These are phyloP conservation scores for Battus philenor DNA, from an alignment of 1,140 invertebrate genomes.

Conservation along the genomic window DNA sequence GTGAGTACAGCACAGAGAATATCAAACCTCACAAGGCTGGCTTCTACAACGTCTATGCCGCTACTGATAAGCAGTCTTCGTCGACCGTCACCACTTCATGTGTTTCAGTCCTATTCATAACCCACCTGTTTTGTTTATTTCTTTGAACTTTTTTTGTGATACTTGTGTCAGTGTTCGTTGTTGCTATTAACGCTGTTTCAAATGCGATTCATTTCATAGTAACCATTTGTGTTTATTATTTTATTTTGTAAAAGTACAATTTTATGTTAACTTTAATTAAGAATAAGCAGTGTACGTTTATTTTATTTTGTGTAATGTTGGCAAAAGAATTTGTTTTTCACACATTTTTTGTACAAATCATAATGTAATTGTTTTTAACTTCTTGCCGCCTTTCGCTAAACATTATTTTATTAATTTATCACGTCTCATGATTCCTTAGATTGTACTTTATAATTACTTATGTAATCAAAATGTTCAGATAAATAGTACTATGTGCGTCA, in stretches of 20 bases:
- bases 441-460: too few species aligned
- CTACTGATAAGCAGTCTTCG: slow-evolving; percentile 45
- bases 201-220: slow-evolving; percentile 18
- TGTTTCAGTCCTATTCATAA: slow-evolving; percentile 33
- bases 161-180: slow-evolving; percentile 18
- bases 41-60: slow-evolving; percentile 71
- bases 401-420: not conserved
- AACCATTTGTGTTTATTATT: slow-evolving; percentile 7
- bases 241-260: slow-evolving; percentile 23
- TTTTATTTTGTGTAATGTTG: slow-evolving; percentile 6
- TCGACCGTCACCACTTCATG: slow-evolving; percentile 36
- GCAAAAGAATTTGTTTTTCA: slow-evolving; percentile 11
- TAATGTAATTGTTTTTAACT: slow-evolving; percentile 14
- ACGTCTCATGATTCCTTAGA: not conserved
- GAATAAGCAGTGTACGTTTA: slow-evolving; percentile 4
- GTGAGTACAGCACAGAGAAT: slow-evolving; percentile 80
- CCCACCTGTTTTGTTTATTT: slow-evolving; percentile 35
- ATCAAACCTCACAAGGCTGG: slow-evolving; percentile 64
- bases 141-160: slow-evolving; percentile 44
- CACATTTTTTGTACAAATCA: slow-evolving; percentile 6
- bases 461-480: not conserved
- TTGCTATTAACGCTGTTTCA: slow-evolving; percentile 11
- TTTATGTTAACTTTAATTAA: slow-evolving; percentile 17
- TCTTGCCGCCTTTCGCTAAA: slow-evolving; percentile 10
- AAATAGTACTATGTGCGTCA: not conserved